A percentile compares a stretch with the other conserved stretches of the same genome.
phyloP scores from a whole-genome alignment of 2,888 invertebrate genomes.

The Ceramica pisi region DNA sequence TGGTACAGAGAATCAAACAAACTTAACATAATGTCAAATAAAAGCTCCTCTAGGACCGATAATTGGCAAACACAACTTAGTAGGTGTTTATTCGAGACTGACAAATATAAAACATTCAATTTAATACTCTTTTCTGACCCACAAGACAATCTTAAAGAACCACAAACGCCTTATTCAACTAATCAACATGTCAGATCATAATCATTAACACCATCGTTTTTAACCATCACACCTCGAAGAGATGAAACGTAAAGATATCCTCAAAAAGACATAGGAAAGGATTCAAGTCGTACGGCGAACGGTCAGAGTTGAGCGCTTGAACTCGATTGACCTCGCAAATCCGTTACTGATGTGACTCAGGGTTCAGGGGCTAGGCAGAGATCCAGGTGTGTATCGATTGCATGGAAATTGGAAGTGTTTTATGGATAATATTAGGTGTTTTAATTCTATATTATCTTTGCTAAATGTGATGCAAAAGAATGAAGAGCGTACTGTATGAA shows the following conservation, averaged over 20 bases:
- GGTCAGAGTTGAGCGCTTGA: slow-evolving; percentile 87
- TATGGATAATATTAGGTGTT: not conserved
- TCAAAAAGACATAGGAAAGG: slow-evolving; percentile 49
- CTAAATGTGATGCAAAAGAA: not conserved
- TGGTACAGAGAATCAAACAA: no score
- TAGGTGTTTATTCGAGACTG: not conserved
- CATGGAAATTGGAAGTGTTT: slow-evolving; percentile 21
- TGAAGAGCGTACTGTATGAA: not conserved
- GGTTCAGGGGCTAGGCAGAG: slow-evolving; percentile 52
- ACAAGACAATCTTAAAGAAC: not conserved
- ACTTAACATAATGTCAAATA: no score
- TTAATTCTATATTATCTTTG: not conserved
- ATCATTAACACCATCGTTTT: slow-evolving; percentile 57
- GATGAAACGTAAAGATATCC: slow-evolving; percentile 55
- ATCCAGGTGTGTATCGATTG: slow-evolving; percentile 38
- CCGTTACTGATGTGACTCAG: slow-evolving; percentile 62
- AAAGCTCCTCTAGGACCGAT: not conserved
- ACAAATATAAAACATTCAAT: not conserved
- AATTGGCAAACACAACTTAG: not conserved
- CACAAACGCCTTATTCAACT: slow-evolving; percentile 23
- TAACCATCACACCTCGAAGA: slow-evolving; percentile 54
- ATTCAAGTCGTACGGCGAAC: slow-evolving; percentile 68
- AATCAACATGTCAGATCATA: slow-evolving; percentile 41
- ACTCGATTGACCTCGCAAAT: slow-evolving; percentile 84
- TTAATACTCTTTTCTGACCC: not conserved